Base-by-base conservation (phyloP, 2,888 invertebrate species). In the Dioctria rufipes region DNA sequence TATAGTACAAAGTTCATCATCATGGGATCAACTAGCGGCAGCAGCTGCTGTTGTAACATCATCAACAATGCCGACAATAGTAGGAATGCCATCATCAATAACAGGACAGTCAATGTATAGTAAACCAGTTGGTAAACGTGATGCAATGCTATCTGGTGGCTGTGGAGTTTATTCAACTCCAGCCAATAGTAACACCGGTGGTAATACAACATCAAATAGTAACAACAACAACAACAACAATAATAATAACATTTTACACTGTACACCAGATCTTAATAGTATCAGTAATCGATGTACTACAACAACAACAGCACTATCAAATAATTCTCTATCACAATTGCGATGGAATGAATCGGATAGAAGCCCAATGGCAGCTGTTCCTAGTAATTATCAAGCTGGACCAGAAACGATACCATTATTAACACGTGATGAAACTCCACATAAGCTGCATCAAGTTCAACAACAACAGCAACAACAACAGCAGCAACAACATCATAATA, bases 361-460 rank as follows among this genome's bases (percentile, higher is more conserved):
- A 80, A 88, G 89, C 84, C 89, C 89, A 83, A 89, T 89, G 88
- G 89, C 89, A 83, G 87, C 89, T 87, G 88, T 89, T 88, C 89
- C 89, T 87, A 88, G 89, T 84, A 89, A 89, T 86, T 88, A 89
- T 87, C 89, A 89, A 87, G 89, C 89, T 83, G 89, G 89, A 83
- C 89, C 89, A 85, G 88, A 89, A 39, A 69, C 80, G 42, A 63
- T 69, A 67, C 60, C 80, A 11, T 71, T 80, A 9, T 69, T 80
- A 37, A 81, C 71, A 60, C 82, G 83, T 42, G 83, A 83, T 54
- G 83, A 82, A 40, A 80, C 75, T n/a, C 67, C 46, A 39, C 71
- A 80, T 63, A 67, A 79, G 9, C 65, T 51, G 6, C 65, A 66
- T 8, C 80, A 54, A 49, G 78, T 67, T 5, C 75, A 80, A 39